Evolutionary conservation across 2,888 invertebrate genomes (phyloP).

Genomic region (Abrostola triplasia): DNA sequence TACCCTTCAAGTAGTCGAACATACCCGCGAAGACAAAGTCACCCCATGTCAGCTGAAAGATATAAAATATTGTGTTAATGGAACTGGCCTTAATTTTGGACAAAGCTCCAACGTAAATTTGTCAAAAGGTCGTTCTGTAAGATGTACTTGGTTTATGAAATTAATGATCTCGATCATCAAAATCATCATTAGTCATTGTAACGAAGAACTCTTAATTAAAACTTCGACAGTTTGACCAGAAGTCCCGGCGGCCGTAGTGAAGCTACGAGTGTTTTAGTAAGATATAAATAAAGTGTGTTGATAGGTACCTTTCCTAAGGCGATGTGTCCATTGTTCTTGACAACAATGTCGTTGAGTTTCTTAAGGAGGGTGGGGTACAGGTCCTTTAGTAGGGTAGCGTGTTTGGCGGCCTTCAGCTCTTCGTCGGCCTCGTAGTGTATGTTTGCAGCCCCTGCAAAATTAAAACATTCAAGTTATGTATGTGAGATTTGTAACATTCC

Average conservation of each 20-base stretch:
- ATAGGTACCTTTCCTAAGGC: slow-evolving; percentile 62
- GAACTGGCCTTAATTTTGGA: background rate
- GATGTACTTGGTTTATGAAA: too few species aligned
- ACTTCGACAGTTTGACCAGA: too few species aligned
- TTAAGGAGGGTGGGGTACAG: slow-evolving; percentile 57
- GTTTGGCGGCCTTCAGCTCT: slow-evolving; percentile 52
- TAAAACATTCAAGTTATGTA: background rate
- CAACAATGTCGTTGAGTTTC: slow-evolving; percentile 58
- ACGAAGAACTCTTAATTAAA: too few species aligned
- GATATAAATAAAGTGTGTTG: too few species aligned
- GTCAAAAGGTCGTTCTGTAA: too few species aligned
- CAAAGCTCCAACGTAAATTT: background rate
- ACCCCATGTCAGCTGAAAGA: slow-evolving; percentile 66
- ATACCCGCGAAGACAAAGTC: slow-evolving; percentile 64
- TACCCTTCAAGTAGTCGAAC: slow-evolving; percentile 59
- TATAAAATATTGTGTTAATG: slow-evolving; percentile 1
- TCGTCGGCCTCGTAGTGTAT: slow-evolving; percentile 57
- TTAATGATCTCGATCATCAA: too few species aligned
- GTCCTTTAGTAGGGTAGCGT: slow-evolving; percentile 52
- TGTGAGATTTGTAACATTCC: too few species aligned
- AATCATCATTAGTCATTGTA: too few species aligned
- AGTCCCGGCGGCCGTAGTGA: too few species aligned
- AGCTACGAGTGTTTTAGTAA: too few species aligned
- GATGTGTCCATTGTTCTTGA: slow-evolving; percentile 61
- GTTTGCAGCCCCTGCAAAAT: slow-evolving; percentile 51